Evolutionary conservation across 2,888 invertebrate species (phyloP), one percentile per base, ranked within the genome.

Genomic region (Troides aeacus): DNA sequence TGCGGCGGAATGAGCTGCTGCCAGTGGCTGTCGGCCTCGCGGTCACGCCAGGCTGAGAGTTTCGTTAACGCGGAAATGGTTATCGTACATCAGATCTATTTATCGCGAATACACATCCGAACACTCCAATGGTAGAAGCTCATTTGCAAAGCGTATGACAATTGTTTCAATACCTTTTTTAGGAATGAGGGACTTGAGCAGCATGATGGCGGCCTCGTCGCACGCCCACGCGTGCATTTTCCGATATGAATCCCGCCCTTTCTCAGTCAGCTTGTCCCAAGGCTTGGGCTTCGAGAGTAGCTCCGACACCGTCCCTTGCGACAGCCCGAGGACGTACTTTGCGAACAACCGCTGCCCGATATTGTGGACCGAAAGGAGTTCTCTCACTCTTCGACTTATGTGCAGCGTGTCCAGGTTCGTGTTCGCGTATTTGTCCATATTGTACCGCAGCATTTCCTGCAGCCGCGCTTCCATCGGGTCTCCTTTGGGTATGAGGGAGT

Each of bases 191-290:
- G 98, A 97, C 93, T 99, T 99, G 88, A 99, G 96, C 80, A 99
- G 96, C 94, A 98, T 95, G 82, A 99, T 97, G 82, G 99, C 99
- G 82, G 97, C 96, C 85, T 99, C 99, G 93, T 99, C 99, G 88
- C 97, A 97, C 77, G 99, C 98, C 99, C 99, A 99, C 81, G 98
- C 98, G 93, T 99, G 98, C 98, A 99, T 99, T 93, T 99, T 99
- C 83, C 99, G 94, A 93, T 99, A 99, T 80, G 99, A 99, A 93
- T 99, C 99, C 69, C 99, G 94, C 53, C 99, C 99, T 89, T 99
- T 99, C 93, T 99, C 99, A 71, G 99, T 99, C 84, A 99, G 94
- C 92, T 99, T 99, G 93, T 99, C 99, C 99, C 99, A 99, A 18
- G 99, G 99, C 87, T 99, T 99, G 68, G 99, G 99, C 87, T 99